These are phyloP conservation scores for Pheosia tremula DNA, from an alignment of 2,888 invertebrate species.

Conservation along the genomic window DNA sequence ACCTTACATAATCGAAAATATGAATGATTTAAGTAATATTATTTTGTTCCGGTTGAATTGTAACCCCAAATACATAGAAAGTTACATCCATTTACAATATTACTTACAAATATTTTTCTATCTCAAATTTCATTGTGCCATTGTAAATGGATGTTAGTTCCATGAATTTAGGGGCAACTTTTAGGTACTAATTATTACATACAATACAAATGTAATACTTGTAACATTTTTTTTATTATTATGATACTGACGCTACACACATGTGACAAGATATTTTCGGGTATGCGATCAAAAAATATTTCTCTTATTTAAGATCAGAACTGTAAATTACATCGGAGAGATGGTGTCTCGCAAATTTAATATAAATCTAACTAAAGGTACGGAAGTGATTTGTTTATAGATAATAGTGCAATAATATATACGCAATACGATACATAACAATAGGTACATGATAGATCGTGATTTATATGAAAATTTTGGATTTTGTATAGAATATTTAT, in stretches of 20 bases:
- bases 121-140: no score
- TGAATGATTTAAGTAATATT: conserved; percentile 18
- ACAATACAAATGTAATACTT: conserved; percentile 39
- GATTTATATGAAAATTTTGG: conserved; percentile 26
- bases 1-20: conserved; percentile 41
- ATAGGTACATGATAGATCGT: conserved; percentile 39
- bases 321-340: conserved; percentile 20
- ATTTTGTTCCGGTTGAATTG: conserved; percentile 37
- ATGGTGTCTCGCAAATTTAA: conserved; percentile 38
- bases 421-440: conserved; percentile 16
- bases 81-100: conserved; percentile 10
- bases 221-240: conserved; percentile 44
- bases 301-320: conserved; percentile 25
- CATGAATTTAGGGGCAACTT: no score
- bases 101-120: no score
- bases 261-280: conserved; percentile 37
- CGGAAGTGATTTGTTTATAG: conserved; percentile 40
- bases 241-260: conserved; percentile 30
- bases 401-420: conserved; percentile 30
- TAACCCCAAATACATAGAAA: conserved; percentile 19
- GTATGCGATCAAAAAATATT: conserved; percentile 37
- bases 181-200: not conserved
- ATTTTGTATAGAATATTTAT: conserved; percentile 15
- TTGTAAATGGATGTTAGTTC: no score
- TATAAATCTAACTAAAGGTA: conserved; percentile 39